Percentiles rank a stretch among this genome's conserved stretches.
phyloP scores from a whole-genome alignment of 2,888 invertebrate species.

The Callinectes sapidus region DNA sequence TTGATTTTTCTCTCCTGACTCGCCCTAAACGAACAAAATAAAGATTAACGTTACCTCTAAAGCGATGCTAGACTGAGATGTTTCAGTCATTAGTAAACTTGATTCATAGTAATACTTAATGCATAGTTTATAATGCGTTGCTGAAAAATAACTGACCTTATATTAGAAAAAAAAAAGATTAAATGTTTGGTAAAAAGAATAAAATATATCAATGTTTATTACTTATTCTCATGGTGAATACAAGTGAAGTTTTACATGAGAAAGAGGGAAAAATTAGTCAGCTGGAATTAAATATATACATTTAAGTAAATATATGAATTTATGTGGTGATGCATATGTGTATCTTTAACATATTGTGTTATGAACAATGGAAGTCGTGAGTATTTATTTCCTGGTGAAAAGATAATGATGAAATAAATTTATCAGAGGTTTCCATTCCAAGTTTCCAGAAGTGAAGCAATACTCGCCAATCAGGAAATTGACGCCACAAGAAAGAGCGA shows the following conservation, averaged over 20 bases:
- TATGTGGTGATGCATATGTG: neutral
- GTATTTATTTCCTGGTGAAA: neutral
- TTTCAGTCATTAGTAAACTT: neutral
- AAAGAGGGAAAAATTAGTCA: neutral
- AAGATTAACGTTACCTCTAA: neutral
- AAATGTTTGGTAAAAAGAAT: neutral
- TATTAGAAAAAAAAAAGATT: neutral
- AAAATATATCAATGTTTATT: neutral
- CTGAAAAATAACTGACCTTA: neutral
- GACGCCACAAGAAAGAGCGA: neutral
- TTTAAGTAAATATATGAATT: neutral
- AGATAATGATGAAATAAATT: neutral
- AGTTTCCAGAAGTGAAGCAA: neutral
- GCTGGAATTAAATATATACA: neutral
- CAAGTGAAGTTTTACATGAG: neutral
- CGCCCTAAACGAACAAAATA: neutral
- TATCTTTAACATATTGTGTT: neutral
- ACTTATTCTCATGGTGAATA: neutral
- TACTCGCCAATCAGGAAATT: neutral
- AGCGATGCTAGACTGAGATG: neutral
- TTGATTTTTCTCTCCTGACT: neutral
- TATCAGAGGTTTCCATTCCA: neutral
- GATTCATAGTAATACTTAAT: neutral
- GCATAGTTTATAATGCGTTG: neutral
- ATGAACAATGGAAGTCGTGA: neutral